phyloP scores from a whole-genome alignment of 2,888 invertebrate genomes.

The Andrena chrysosceles region DNA sequence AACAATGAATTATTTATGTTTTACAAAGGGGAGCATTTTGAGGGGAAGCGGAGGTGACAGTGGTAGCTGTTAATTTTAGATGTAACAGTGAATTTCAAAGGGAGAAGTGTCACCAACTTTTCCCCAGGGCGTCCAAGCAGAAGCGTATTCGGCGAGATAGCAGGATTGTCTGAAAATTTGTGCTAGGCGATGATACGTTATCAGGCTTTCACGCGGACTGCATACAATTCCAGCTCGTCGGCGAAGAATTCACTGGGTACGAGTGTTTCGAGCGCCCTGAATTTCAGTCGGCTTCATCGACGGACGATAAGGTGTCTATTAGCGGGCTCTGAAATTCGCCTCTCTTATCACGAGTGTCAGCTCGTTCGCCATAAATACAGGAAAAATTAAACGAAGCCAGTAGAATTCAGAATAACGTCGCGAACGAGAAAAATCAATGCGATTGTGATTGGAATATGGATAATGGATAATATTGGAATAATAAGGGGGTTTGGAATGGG shows the following conservation, averaged over 20 bases:
- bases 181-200: conserved; percentile 52
- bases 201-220: conserved; percentile 24
- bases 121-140: neutral
- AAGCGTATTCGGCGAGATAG: conserved; percentile 19
- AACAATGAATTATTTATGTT: neutral
- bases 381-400: neutral
- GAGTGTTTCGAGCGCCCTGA: conserved; percentile 23
- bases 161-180: conserved; percentile 28
- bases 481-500: neutral
- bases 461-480: neutral
- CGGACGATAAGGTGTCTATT: conserved; percentile 42
- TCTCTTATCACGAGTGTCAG: neutral
- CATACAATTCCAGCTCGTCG: conserved; percentile 17
- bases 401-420: neutral
- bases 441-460: neutral
- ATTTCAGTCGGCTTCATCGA: conserved; percentile 31
- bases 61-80: neutral
- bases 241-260: conserved; percentile 31
- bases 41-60: neutral
- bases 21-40: neutral
- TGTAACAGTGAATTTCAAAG: neutral
- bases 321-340: neutral
- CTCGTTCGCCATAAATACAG: neutral
- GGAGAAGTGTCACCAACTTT: neutral
- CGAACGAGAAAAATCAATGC: neutral